Evolutionary conservation across 2,113 vertebrate species (phyloP).

Genomic region (Corynorhinus townsendii): DNA sequence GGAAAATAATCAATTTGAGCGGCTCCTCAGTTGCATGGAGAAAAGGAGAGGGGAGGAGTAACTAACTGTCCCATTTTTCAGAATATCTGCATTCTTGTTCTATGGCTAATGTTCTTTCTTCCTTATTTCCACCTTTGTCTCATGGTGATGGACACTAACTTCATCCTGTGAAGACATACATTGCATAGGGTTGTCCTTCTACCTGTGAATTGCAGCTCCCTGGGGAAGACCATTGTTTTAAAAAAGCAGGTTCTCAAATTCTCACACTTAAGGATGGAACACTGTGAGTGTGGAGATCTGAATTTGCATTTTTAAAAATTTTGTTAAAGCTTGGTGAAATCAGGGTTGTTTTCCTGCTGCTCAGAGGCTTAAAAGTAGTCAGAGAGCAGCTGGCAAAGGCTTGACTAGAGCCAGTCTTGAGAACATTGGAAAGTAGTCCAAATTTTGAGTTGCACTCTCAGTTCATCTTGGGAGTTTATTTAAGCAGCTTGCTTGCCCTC

Average conservation of each 20-base stretch:
- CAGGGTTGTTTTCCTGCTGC: background rate
- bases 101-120: background rate
- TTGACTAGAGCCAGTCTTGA: background rate
- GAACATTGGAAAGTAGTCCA: background rate
- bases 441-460: background rate
- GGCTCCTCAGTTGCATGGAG: background rate
- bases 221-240: background rate
- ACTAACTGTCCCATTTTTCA: background rate
- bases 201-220: background rate
- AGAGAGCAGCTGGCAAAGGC: background rate
- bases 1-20: conserved; percentile 5
- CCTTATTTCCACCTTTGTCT: background rate
- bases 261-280: background rate
- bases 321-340: background rate
- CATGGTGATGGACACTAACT: no score
- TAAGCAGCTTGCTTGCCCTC: background rate
- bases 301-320: background rate
- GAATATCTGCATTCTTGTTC: background rate
- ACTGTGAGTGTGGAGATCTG: background rate
- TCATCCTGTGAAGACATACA: background rate
- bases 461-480: background rate
- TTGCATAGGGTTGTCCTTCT: background rate
- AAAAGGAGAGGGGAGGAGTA: background rate
- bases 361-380: background rate
- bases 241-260: background rate